Conservation (phyloP, 2,888 invertebrate genomes). For the Acholoe squamosa region DNA sequence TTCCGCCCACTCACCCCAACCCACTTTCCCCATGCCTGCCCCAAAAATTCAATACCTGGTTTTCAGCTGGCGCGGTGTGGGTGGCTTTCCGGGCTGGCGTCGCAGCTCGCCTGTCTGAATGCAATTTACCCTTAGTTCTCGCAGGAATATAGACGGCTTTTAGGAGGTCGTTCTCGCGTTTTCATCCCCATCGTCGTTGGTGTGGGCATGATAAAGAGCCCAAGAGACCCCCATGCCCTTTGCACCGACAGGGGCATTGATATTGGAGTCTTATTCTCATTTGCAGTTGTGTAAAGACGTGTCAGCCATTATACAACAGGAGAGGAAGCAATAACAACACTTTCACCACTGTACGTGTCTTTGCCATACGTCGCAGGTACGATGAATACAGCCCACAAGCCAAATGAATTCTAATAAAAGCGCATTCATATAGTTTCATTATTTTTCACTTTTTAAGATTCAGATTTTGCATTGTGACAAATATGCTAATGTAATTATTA, state of each 20-base stretch:
- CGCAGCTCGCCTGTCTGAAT: conserved; percentile 31
- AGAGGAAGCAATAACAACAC: background rate
- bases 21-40: background rate
- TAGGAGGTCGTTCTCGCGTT: background rate
- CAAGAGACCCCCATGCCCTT: background rate
- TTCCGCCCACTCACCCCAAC: background rate
- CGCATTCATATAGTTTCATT: too few species aligned
- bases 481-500: too few species aligned
- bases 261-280: conserved; percentile 33
- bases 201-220: conserved; percentile 20
- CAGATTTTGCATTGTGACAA: too few species aligned
- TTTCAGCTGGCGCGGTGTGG: background rate
- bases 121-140: conserved; percentile 47
- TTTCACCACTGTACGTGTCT: too few species aligned
- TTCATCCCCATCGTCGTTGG: background rate
- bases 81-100: background rate
- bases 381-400: too few species aligned
- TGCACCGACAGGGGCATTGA: conserved; percentile 40
- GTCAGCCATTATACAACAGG: background rate
- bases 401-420: too few species aligned
- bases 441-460: too few species aligned
- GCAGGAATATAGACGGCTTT: background rate
- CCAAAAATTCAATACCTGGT: background rate
- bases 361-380: too few species aligned
- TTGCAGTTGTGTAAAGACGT: background rate